These are phyloP conservation scores for Corythornis vintsioides DNA, from an alignment of 2,113 vertebrate genomes.

Conservation along the genomic window DNA sequence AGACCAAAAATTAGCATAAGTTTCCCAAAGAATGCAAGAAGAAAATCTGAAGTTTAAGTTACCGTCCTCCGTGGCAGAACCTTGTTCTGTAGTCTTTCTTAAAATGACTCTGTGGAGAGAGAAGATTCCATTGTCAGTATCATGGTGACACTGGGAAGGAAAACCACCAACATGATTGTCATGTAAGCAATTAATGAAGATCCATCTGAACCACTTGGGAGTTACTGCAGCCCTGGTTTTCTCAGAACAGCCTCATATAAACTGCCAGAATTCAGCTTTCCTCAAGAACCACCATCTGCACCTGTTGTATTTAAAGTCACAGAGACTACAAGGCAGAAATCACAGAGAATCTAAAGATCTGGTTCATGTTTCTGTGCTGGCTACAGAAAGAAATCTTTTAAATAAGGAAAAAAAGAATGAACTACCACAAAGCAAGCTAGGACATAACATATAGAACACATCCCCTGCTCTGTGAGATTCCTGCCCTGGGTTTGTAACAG, in stretches of 20 bases:
- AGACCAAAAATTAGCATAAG: background rate
- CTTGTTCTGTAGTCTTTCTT: conserved; percentile 75
- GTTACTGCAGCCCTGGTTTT: background rate
- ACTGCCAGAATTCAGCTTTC: background rate
- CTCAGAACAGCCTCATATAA: background rate
- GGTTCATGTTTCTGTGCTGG: background rate
- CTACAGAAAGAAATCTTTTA: background rate
- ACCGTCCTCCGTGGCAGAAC: conserved; percentile 67
- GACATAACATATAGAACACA: background rate
- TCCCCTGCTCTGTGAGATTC: background rate
- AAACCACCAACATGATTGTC: background rate
- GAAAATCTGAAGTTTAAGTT: background rate
- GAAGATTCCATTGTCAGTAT: background rate
- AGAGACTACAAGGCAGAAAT: background rate
- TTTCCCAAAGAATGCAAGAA: background rate
- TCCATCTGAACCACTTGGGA: background rate
- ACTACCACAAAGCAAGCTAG: background rate
- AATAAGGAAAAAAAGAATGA: background rate
- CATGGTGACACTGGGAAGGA: background rate
- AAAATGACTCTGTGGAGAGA: conserved; percentile 67
- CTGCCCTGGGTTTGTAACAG: background rate
- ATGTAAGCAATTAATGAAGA: fast-evolving
- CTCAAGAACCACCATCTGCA: background rate
- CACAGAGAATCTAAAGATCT: background rate
- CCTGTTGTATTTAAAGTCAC: background rate